Conservation (phyloP, 2,797 vertebrate species). For the Chelon labrosus region DNA sequence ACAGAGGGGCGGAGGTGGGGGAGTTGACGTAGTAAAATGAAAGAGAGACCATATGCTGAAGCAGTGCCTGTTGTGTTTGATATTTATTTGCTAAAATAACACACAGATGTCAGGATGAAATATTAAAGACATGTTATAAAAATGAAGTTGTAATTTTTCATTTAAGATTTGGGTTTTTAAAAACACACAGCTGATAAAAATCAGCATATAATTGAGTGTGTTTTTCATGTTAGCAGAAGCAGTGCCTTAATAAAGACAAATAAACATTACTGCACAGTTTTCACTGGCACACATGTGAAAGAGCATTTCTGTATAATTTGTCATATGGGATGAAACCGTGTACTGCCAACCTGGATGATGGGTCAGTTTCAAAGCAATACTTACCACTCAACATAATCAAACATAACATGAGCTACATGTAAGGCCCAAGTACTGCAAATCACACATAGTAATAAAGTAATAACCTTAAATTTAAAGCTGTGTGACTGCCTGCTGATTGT, state of each 20-base stretch:
- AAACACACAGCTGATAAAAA: background rate
- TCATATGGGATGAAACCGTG: background rate
- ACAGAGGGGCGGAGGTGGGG: constrained; percentile 24
- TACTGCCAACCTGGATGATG: background rate
- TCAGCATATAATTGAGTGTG: background rate
- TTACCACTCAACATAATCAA: background rate
- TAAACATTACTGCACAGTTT: too few species aligned
- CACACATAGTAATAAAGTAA: too few species aligned
- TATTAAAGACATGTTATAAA: background rate
- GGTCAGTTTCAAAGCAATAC: background rate
- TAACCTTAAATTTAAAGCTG: background rate
- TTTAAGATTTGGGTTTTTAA: background rate
- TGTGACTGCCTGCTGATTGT: background rate
- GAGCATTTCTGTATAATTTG: background rate
- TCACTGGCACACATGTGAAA: background rate
- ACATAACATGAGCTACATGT: background rate
- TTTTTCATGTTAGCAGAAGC: background rate
- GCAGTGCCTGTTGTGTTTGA: background rate
- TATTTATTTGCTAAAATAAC: background rate
- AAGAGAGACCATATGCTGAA: background rate
- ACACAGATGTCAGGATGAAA: background rate
- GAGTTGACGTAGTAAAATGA: constrained; percentile 31
- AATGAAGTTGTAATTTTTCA: background rate
- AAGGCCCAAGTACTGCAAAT: background rate
- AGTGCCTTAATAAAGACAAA: too few species aligned